phyloP scores from a whole-genome alignment of 2,888 invertebrate species.

The Anorthoa munda region DNA sequence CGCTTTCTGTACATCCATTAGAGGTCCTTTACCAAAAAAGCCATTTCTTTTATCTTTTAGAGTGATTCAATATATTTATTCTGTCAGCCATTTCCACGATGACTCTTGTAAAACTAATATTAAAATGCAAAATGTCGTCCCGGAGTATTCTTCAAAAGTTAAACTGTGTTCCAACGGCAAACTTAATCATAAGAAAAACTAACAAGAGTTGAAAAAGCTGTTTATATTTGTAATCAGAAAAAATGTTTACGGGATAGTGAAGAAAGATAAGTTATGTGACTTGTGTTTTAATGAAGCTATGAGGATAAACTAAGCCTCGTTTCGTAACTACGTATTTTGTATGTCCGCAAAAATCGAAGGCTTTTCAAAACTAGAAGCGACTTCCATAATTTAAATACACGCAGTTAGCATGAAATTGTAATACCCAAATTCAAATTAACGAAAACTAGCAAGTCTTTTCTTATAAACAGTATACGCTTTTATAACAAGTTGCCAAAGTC shows the following conservation, averaged over 20 bases:
- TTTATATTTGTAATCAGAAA: constrained; percentile 49
- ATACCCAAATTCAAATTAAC: too few species aligned
- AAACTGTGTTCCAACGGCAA: constrained; percentile 54
- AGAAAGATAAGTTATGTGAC: constrained; percentile 16
- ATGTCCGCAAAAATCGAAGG: too few species aligned
- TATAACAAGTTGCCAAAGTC: too few species aligned
- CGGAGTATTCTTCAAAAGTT: constrained; percentile 39
- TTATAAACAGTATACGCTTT: too few species aligned
- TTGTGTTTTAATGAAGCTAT: neutral
- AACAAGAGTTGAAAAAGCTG: constrained; percentile 54
- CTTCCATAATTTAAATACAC: too few species aligned
- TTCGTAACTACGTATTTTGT: too few species aligned
- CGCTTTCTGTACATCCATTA: neutral
- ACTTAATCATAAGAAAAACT: constrained; percentile 59
- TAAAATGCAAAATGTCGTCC: constrained; percentile 59
- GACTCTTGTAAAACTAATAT: constrained; percentile 56
- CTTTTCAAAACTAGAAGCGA: too few species aligned
- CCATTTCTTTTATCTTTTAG: neutral
- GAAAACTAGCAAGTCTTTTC: too few species aligned
- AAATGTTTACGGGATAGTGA: constrained; percentile 14
- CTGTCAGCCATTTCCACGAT: constrained; percentile 19
- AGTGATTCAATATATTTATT: constrained; percentile 18
- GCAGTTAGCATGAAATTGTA: too few species aligned
- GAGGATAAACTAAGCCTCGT: neutral
- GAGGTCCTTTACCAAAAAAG: neutral